A percentile compares a stretch with the other conserved stretches of the same genome.
These are phyloP conservation scores for Uloborus diversus DNA, from an alignment of 1,140 invertebrate genomes.

Conservation along the genomic window DNA sequence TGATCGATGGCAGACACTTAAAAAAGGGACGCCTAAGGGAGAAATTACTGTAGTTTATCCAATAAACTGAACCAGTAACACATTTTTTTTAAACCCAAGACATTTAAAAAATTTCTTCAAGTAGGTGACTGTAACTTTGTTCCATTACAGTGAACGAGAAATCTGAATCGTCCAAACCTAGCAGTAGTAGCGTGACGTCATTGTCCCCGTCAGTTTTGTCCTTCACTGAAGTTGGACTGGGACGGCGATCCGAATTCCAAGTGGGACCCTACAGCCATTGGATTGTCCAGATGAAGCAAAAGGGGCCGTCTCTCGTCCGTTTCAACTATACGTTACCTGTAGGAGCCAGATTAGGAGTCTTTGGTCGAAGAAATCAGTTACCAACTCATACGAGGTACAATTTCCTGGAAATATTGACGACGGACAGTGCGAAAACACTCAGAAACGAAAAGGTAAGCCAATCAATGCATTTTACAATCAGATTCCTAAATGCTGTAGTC, in stretches of 20 bases:
- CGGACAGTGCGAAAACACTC: slow-evolving; percentile 24
- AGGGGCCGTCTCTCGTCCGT: slow-evolving; percentile 85
- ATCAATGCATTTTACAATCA: too few relatives aligned
- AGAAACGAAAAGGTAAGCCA: slow-evolving; percentile 24
- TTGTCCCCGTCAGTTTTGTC: slow-evolving; percentile 24
- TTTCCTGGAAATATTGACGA: slow-evolving; percentile 76
- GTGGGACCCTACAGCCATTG: slow-evolving; percentile 90
- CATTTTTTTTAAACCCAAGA: too few relatives aligned
- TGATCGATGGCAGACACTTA: too few relatives aligned
- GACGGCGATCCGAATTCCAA: slow-evolving; percentile 77
- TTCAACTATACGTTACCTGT: slow-evolving; percentile 89
- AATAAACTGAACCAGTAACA: too few relatives aligned
- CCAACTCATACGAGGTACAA: slow-evolving; percentile 95
- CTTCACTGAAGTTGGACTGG: slow-evolving; percentile 75
- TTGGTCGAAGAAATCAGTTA: slow-evolving; percentile 84
- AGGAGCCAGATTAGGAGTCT: slow-evolving; percentile 92
- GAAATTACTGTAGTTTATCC: too few relatives aligned
- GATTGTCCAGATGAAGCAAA: slow-evolving; percentile 88
- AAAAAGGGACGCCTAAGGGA: too few relatives aligned
- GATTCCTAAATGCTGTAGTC: too few relatives aligned
- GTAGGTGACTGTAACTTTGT: too few relatives aligned
- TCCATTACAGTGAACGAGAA: slow-evolving; percentile 21
- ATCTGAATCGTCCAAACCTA: slow-evolving; percentile 6
- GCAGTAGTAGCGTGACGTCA: slow-evolving; percentile 19
- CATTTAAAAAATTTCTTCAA: too few relatives aligned